A percentile compares a stretch with the other conserved stretches of the same genome.
phyloP scores from a whole-genome alignment of 2,113 vertebrate species.

The Pollimyrus isidori region DNA sequence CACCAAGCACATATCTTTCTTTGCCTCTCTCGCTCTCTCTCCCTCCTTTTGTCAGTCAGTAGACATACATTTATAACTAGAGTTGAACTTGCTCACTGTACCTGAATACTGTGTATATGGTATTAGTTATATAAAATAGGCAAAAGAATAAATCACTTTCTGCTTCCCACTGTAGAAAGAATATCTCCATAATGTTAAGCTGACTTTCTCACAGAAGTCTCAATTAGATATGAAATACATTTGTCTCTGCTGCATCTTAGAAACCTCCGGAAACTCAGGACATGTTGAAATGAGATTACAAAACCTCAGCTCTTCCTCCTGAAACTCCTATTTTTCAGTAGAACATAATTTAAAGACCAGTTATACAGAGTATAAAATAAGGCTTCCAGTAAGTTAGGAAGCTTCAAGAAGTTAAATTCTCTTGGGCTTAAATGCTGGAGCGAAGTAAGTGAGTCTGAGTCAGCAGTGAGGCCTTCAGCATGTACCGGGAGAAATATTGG shows the following conservation, averaged over 20 bases:
- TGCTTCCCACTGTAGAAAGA: neutral
- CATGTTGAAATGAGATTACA: neutral
- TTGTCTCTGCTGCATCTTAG: neutral
- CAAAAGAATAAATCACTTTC: neutral
- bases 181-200: neutral
- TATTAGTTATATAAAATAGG: neutral
- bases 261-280: neutral
- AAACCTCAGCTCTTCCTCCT: neutral
- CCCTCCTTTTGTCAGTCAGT: neutral
- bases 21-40: neutral
- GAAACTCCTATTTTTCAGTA: neutral
- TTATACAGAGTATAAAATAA: neutral
- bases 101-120: neutral
- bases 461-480: neutral
- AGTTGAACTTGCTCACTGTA: neutral
- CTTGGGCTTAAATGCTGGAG: neutral
- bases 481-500: neutral
- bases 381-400: neutral
- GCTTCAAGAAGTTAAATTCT: neutral
- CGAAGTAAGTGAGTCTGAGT: neutral
- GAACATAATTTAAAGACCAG: neutral
- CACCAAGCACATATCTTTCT: neutral
- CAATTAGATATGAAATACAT: neutral
- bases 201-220: neutral
- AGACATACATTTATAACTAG: neutral